Evolutionary conservation across 2,797 vertebrate species (phyloP), one percentile per base, ranked within the genome.

Genomic region (Cyclopterus lumpus): DNA sequence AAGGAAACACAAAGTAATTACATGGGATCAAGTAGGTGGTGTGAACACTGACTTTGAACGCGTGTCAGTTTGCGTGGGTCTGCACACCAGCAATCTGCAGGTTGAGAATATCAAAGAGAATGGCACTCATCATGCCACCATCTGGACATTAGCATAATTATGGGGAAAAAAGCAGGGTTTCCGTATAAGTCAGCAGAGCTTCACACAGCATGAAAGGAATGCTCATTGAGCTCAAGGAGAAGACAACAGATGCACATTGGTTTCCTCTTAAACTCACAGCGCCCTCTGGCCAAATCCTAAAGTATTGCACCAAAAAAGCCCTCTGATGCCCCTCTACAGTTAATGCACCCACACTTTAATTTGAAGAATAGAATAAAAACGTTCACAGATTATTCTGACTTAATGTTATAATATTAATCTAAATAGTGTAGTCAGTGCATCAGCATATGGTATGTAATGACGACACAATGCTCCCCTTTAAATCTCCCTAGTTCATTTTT

Each of bases 131-230:
- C 90, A 90, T 92, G 87, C 91, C 83, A 90, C 94, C 92, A 94
- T 94, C 93, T 94, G 94, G 88, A 55, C 81, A 94, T 94, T 93
- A 90, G 87, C 93, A 94, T 95, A 94, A 94, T 94, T 93, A 93
- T 89, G 92, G 83, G 90, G 90, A 90, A 44, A 20, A 62, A 55
- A 80, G 77, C 85, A 65, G 90, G 80, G 75, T 91, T 90, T 88
- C 82, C 80, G 58, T 88, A 80, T 42, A 91, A 93, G 91, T 91
- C 90, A 86, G 88, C 85, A 86, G 86, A 89, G 89, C 87, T 66
- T 79, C 85, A 77, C 86, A 70, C 89, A 74, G 89, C 91, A 92
- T 94, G 91, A 92, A 91, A 92, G 89, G 89, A 86, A 91, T 91
- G 77, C 84, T 89, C 87, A 87, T 87, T 84, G 88, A 88, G 86